A percentile compares a stretch with the other conserved stretches of the same genome.
Evolutionary conservation across 2,797 vertebrate species (phyloP).

Genomic region (Enteromius paludinosus): DNA sequence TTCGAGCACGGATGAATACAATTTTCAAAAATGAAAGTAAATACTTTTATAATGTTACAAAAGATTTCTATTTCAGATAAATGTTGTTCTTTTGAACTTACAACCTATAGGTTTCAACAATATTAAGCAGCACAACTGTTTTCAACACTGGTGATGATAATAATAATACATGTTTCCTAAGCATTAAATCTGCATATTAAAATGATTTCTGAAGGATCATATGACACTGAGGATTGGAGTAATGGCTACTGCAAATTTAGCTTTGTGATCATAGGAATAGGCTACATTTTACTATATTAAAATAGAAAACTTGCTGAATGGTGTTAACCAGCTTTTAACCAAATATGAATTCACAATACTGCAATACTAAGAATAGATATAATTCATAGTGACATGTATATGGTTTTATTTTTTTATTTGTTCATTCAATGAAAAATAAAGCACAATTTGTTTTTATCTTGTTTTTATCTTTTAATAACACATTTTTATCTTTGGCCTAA

Average conservation of each 20-base stretch:
- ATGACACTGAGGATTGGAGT: neutral
- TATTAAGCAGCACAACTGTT: neutral
- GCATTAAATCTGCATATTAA: neutral
- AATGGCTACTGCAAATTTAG: neutral
- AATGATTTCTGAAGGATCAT: neutral
- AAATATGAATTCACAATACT: neutral
- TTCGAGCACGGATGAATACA: neutral
- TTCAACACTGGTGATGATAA: neutral
- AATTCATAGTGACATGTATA: neutral
- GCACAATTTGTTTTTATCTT: neutral
- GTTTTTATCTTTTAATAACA: neutral
- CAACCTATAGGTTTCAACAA: neutral
- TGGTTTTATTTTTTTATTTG: neutral
- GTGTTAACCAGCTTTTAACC: neutral
- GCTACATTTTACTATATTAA: neutral
- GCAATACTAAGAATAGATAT: neutral
- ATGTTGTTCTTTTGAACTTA: neutral
- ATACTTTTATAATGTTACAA: neutral
- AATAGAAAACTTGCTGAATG: neutral
- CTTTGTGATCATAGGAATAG: neutral
- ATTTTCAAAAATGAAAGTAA: neutral
- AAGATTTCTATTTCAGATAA: neutral
- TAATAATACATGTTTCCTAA: neutral
- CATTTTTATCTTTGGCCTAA: neutral
- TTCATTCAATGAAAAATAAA: neutral